Base-by-base conservation (phyloP, 2,113 vertebrate genomes). In the Nibea albiflora region DNA sequence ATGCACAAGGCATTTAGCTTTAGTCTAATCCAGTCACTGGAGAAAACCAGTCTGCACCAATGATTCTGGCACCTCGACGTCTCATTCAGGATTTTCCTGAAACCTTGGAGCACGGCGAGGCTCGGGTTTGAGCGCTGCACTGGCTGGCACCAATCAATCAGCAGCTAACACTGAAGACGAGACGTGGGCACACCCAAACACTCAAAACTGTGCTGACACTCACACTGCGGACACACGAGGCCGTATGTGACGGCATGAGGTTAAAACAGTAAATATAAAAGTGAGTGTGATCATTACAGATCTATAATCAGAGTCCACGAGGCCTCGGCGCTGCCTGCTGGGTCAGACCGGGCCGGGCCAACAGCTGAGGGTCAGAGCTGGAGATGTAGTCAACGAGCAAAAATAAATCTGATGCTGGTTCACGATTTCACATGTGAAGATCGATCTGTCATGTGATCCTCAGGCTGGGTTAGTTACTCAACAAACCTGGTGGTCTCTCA, bases 311-410 rank as follows among this genome's bases (percentile, higher is more conserved):
- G n/a, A 11, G n/a, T 2, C 31, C 28, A 4, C 4, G 28, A 28
- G 28, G 42, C 22, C 46, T 53, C 47, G 14, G 15, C 42, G 28
- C 16, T 39, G 26, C 4, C 46, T 50, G 57, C n/a, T 76, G 35
- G 22, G 57, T 35, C 0, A 54, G 20, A 26, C 35, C 0, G 42
- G 42, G 11, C n/a, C 63, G 46, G 22, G 57, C n/a, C 12, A 19
- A 11, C 44, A 81, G 68, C 62, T 83, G 75, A 66, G 8, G 35
- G 68, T 28, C 42, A 65, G 42, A n/a, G 46, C 69, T 69, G 14
- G 6, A 6, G 19, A 31, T 31, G 15, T 11, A 17, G 42, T 39
- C 28, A 5, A 17, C 26, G 26, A 0, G 3, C 1, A 47, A 19
- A 31, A 31, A n/a, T n/a, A n/a, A n/a, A 56, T 56, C 22, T 17